These are phyloP conservation scores for Bryconaethiops microstoma DNA, from an alignment of 2,797 vertebrate species.

Conservation along the genomic window DNA sequence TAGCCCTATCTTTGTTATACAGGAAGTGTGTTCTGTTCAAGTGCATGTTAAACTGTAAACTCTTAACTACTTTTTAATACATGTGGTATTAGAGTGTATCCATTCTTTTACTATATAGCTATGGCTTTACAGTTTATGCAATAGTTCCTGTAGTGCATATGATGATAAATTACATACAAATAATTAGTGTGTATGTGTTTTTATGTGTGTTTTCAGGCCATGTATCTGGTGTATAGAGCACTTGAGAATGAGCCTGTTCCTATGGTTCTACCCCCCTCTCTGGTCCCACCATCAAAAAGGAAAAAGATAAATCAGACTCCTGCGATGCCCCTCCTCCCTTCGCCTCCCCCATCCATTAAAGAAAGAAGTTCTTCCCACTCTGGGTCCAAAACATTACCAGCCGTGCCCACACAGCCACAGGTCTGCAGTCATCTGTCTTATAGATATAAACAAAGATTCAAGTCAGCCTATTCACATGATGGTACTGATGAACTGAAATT, in stretches of 20 bases:
- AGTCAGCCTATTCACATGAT: neutral
- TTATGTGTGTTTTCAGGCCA: constrained; percentile 80
- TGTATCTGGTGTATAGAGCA: constrained; percentile 98
- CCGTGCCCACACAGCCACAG: constrained; percentile 81
- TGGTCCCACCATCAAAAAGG: constrained; percentile 95
- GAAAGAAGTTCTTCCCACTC: constrained; percentile 84
- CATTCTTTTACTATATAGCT: too few species aligned
- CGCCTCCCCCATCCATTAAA: constrained; percentile 82
- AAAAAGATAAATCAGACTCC: constrained; percentile 84
- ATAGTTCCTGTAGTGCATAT: too few species aligned
- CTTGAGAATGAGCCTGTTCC: constrained; percentile 96
- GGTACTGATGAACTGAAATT: neutral
- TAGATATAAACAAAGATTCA: neutral
- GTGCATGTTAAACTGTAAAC: neutral
- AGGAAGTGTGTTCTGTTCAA: neutral
- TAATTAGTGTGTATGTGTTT: constrained; percentile 16
- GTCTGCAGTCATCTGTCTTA: constrained; percentile 23
- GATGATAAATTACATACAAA: constrained; percentile 34
- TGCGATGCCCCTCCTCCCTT: constrained; percentile 82
- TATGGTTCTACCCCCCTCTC: constrained; percentile 89
- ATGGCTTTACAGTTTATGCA: too few species aligned
- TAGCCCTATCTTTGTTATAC: neutral
- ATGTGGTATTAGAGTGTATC: neutral
- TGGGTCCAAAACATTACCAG: constrained; percentile 82
- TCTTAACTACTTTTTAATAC: neutral